Conservation (phyloP, 1,140 invertebrate species). For the Calephelis nemesis region DNA sequence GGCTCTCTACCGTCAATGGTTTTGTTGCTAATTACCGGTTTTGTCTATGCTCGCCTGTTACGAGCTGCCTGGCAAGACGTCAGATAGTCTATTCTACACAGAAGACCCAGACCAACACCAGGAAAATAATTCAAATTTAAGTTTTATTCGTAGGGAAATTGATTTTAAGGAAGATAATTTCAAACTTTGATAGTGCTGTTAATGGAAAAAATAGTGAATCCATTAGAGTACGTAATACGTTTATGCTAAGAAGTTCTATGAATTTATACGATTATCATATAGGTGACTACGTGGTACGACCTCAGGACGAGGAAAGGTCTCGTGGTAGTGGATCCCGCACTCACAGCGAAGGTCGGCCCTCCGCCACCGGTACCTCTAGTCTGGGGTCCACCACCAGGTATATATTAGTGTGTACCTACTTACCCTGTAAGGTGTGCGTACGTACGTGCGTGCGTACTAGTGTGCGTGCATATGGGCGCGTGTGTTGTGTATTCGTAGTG, state of each 20-base stretch:
- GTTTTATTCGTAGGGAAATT: too few species aligned
- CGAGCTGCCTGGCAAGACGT: too few species aligned
- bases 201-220: neutral
- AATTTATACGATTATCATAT: conserved; percentile 27
- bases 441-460: too few species aligned
- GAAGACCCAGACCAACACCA: too few species aligned
- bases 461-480: too few species aligned
- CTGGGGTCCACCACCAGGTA: conserved; percentile 51
- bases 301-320: conserved; percentile 86
- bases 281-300: conserved; percentile 90
- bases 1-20: too few species aligned
- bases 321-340: conserved; percentile 46
- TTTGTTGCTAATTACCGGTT: too few species aligned
- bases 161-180: too few species aligned
- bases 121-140: too few species aligned
- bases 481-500: too few species aligned
- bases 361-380: conserved; percentile 81
- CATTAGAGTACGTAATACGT: neutral
- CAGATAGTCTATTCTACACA: too few species aligned
- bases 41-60: too few species aligned
- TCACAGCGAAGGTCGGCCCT: conserved; percentile 77
- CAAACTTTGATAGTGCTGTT: neutral
- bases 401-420: conserved; percentile 70
- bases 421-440: neutral
- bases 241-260: neutral